These are phyloP conservation scores for Hermaeophaga mercurialis DNA, from an alignment of 2,888 invertebrate genomes.

Conservation along the genomic window DNA sequence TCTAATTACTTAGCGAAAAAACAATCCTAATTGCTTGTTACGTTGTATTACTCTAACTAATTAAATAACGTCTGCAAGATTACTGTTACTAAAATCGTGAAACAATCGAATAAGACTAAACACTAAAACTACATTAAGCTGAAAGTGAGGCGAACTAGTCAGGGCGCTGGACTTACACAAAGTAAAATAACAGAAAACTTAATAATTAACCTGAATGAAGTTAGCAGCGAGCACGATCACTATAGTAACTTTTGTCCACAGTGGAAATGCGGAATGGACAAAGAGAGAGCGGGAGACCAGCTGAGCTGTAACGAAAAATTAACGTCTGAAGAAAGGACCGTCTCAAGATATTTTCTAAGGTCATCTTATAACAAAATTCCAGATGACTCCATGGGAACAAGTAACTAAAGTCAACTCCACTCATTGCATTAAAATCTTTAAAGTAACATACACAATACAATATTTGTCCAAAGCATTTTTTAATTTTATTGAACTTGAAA, in stretches of 20 bases:
- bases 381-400: too few species aligned
- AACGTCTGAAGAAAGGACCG: neutral
- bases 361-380: too few species aligned
- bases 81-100: neutral
- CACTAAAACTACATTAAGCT: conserved; percentile 11
- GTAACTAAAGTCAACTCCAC: too few species aligned
- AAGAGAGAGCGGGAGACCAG: neutral
- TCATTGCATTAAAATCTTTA: too few species aligned
- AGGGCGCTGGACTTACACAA: neutral
- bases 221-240: conserved; percentile 12
- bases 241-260: conserved; percentile 16
- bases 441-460: too few species aligned
- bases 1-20: too few species aligned
- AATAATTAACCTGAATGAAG: conserved; percentile 29
- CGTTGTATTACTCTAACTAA: too few species aligned
- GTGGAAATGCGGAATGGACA: neutral
- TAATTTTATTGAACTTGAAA: too few species aligned
- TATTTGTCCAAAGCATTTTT: too few species aligned
- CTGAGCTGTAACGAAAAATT: conserved; percentile 18
- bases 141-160: neutral
- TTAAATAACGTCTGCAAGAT: too few species aligned
- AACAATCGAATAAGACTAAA: conserved; percentile 12
- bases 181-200: conserved; percentile 24
- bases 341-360: neutral
- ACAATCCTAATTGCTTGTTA: too few species aligned